Base-by-base conservation (phyloP, 2,113 vertebrate genomes). In the Collichthys lucidus region DNA sequence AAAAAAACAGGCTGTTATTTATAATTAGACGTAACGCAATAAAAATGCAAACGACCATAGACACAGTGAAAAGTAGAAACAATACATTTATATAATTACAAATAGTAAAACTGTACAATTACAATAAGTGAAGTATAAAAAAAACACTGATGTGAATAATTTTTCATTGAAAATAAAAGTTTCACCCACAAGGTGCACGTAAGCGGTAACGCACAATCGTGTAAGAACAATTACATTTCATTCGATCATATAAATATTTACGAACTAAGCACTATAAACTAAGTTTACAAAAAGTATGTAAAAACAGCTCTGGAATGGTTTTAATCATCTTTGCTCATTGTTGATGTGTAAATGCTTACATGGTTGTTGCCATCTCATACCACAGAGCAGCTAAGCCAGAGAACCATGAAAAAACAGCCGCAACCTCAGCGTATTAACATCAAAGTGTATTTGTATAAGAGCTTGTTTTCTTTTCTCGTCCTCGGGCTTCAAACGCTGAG, bases 131-230 rank as follows among this genome's bases (percentile, higher is more conserved):
- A 80, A 52, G 80, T 66, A 91, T 94, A 79, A 79, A 84, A 80
- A 85, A 85, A 77, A 87, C 67, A 69, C 88, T 94, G 67, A 90
- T 82, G 77, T 86, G 35, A 86, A 90, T 92, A 52, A 84, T 92
- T 96, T 97, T 97, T 96, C 97, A 96, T 14, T 91, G 96, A 97
- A 97, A 97, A 96, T 95, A 94, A 94, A 93, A 94, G 84, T 89
- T 86, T 86, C 94, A 96, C 94, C 95, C 92, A 94, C 92, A 91
- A 94, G 95, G 94, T 95, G 94, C 87, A 93, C 71, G 74, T 85
- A 91, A 86, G 76, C 74, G 65, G 77, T 77, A 83, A 92, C 73
- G 84, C 84, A 92, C 79, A 77, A 89, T 82, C 61, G 88, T 83
- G 87, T 84, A 88, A 88, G 63, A 87, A 85, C 72, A 91, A 71